phyloP scores from a whole-genome alignment of 2,113 vertebrate genomes.

The Tetraodon nigroviridis region DNA sequence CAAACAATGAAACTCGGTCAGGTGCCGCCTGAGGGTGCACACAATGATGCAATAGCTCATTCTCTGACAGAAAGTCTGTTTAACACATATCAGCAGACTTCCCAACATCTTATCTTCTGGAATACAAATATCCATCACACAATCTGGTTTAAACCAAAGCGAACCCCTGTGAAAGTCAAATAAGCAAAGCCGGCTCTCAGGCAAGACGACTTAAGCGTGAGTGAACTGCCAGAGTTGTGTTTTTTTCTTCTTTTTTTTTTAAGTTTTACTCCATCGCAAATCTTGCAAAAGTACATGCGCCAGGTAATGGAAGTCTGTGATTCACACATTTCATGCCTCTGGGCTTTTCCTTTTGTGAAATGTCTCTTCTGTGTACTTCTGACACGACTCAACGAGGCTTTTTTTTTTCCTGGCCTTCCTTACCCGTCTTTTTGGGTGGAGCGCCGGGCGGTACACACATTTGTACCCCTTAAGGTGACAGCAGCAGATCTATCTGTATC shows the following conservation, averaged over 20 bases:
- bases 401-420: conserved; percentile 39
- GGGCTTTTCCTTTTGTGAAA: conserved; percentile 29
- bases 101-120: conserved; percentile 35
- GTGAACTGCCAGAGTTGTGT: too few relatives aligned
- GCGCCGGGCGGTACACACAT: conserved; percentile 23
- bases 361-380: conserved; percentile 52
- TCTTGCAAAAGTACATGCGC: conserved; percentile 43
- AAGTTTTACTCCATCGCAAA: conserved; percentile 46
- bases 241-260: too few relatives aligned
- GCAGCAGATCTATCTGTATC: conserved; percentile 60
- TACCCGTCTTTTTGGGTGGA: conserved; percentile 30
- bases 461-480: conserved; percentile 63
- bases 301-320: conserved; percentile 58
- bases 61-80: too few relatives aligned
- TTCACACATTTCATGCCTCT: conserved; percentile 50
- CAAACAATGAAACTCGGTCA: too few relatives aligned
- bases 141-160: too few relatives aligned
- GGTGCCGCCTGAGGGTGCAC: too few relatives aligned
- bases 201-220: too few relatives aligned
- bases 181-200: too few relatives aligned
- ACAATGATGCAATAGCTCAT: too few relatives aligned
- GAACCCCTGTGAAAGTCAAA: too few relatives aligned
- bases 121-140: conserved; percentile 11
- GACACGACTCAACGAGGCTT: conserved; percentile 37
- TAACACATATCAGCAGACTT: too few relatives aligned